Percentiles rank a stretch among this genome's conserved stretches.
These are phyloP conservation scores for Argynnis bischoffii DNA, from an alignment of 2,888 invertebrate genomes.

Conservation along the genomic window DNA sequence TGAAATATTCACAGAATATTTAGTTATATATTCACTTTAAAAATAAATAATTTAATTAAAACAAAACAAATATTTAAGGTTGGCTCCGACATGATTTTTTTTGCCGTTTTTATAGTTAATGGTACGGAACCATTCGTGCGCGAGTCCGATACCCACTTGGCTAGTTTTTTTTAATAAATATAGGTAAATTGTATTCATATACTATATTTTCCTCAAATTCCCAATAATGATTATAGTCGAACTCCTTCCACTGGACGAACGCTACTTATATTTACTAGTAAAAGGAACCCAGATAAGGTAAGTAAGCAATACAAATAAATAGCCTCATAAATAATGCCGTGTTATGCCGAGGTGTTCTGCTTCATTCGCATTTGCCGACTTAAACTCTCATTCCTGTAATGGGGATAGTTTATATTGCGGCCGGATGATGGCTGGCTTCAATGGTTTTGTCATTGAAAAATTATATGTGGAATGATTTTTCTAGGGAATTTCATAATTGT, in stretches of 20 bases:
- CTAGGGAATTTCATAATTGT: background rate
- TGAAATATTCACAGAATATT: no score
- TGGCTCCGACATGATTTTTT: no score
- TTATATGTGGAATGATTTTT: slow-evolving; percentile 1
- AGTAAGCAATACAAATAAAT: slow-evolving; percentile 79
- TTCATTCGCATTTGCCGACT: slow-evolving; percentile 70
- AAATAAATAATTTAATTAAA: no score
- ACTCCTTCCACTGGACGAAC: background rate
- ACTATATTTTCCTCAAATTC: no score
- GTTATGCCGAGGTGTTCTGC: slow-evolving; percentile 52
- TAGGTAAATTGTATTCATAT: background rate
- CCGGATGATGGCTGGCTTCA: slow-evolving; percentile 9
- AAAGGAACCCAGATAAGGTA: slow-evolving; percentile 46
- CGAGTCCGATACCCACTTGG: no score
- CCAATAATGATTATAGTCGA: no score
- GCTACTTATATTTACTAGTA: background rate
- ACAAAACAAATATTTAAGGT: no score
- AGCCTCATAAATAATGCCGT: slow-evolving; percentile 76
- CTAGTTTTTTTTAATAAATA: no score
- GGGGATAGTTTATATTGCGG: slow-evolving; percentile 68
- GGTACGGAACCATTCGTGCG: no score
- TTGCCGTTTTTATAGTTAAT: no score
- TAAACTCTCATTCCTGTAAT: slow-evolving; percentile 75
- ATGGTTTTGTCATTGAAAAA: slow-evolving; percentile 7
- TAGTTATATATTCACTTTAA: no score